A percentile compares a stretch with the other conserved stretches of the same genome.
phyloP scores from a whole-genome alignment of 2,113 vertebrate genomes.

The Salvator merianae region DNA sequence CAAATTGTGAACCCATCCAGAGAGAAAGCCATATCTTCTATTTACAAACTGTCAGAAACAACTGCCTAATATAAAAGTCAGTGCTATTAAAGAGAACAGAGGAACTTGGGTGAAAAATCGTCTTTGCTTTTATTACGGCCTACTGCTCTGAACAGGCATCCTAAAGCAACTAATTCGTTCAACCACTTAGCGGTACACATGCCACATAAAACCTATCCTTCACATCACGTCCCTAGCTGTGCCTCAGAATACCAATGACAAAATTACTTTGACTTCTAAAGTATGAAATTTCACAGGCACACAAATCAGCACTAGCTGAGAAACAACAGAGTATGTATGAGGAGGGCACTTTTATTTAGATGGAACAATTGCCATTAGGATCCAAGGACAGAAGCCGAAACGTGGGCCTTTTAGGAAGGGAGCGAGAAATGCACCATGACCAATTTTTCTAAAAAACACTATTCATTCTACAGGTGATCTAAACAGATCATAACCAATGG shows the following conservation, averaged over 20 bases:
- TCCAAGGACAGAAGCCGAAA: neutral
- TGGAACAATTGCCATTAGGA: neutral
- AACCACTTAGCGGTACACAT: neutral
- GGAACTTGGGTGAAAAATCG: neutral
- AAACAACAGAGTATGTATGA: neutral
- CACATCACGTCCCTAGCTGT: neutral
- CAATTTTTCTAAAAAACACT: no score
- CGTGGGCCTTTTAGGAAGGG: no score
- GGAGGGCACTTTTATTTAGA: no score
- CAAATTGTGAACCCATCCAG: neutral
- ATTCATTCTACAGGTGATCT: no score
- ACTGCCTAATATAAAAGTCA: conserved; percentile 10
- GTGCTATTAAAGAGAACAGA: conserved; percentile 29
- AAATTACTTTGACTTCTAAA: neutral
- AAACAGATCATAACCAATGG: no score
- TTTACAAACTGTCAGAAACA: conserved; percentile 45
- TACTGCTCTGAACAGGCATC: conserved; percentile 6
- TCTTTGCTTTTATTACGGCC: conserved; percentile 31
- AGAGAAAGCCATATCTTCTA: neutral
- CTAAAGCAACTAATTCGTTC: conserved; percentile 17
- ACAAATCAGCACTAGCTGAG: no score
- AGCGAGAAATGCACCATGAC: no score
- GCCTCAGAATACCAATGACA: neutral
- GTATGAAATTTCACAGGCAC: neutral
- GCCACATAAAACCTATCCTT: neutral